Base-by-base conservation (phyloP, 1,140 invertebrate species). In the Brachionus plicatilis region DNA sequence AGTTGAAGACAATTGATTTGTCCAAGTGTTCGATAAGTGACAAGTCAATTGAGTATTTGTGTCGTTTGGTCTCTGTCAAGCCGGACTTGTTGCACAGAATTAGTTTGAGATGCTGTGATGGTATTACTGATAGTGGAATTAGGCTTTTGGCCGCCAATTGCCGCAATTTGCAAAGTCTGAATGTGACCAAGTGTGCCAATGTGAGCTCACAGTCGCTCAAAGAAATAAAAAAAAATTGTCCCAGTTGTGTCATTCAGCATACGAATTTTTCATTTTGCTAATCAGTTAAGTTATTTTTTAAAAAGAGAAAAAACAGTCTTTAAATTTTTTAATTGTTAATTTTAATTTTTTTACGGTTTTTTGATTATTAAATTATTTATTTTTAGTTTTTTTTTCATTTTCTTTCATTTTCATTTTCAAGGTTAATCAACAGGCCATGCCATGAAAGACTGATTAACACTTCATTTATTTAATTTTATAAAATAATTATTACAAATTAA, bases 181-280 rank as follows among this genome's bases (percentile, higher is more conserved):
- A 76, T 76, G 72, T 76, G 1, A 76, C 45, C 2, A 76, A 76
- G 9, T 76, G 72, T 76, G 24, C 43, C 20, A 50, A 76, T 47
- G 72, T 76, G 24, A 76, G 43, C 11, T 11, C 72, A 0, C 72
- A 76, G 27, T 76, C 72, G 1, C 43, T 76, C 11, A 76, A 76
- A 29, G 72, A 76, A 50, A 76, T 76, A 14, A 76, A 76, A 76
- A 76, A 76, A 50, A 76, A 76, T 53, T 76, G 72, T 29, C 72
- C 41, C 20, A 76, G 72, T 76, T 76, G 72, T 50, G 45, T 76
- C 14, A 76, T 76, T 76, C 72, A 76, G 14, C 72, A 76, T 50
- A 76, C 72, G 17, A 76, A 76, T 76, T 76, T 76, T 50, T 76
- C 72, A 9, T 76, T 76, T 50, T 76, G 72, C 43, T 76, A 50